Percentiles rank a stretch among this genome's conserved stretches.
Evolutionary conservation across 1,140 invertebrate species (phyloP).

Genomic region (Probaryconus sp.): DNA sequence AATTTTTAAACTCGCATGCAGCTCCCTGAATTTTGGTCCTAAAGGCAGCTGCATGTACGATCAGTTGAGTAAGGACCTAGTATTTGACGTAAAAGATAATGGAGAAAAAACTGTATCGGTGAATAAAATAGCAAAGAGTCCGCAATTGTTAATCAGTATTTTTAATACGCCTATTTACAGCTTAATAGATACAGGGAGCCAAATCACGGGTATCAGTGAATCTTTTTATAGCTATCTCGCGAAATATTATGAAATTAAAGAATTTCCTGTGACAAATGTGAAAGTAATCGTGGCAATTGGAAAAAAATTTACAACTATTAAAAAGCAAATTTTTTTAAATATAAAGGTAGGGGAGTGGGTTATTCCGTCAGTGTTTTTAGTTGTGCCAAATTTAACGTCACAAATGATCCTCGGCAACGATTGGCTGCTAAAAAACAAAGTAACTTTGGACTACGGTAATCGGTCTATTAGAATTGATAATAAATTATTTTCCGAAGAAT

Average conservation of each 20-base stretch:
- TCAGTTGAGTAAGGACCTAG: slow-evolving; percentile 1
- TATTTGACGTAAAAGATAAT: neutral
- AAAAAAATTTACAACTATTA: neutral
- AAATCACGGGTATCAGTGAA: slow-evolving; percentile 3
- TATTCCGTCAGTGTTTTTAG: too few relatives aligned
- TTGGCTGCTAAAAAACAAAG: too few relatives aligned
- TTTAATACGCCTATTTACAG: slow-evolving; percentile 2
- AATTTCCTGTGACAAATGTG: neutral
- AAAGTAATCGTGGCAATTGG: neutral
- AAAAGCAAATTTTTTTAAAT: neutral
- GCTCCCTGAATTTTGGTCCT: neutral
- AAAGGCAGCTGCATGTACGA: slow-evolving; percentile 6
- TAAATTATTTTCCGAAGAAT: too few relatives aligned
- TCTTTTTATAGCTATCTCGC: slow-evolving; percentile 1
- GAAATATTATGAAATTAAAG: neutral
- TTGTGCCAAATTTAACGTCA: too few relatives aligned
- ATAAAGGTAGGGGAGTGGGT: too few relatives aligned
- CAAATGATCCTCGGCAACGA: too few relatives aligned
- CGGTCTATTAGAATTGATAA: too few relatives aligned
- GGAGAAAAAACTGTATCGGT: neutral
- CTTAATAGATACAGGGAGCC: too few relatives aligned
- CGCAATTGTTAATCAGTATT: neutral
- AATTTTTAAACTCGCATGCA: neutral
- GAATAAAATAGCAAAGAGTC: neutral
- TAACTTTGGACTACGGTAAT: too few relatives aligned